A percentile compares a stretch with the other conserved stretches of the same genome.
Conservation (phyloP, 2,113 vertebrate species). For the Serilophus lunatus region DNA sequence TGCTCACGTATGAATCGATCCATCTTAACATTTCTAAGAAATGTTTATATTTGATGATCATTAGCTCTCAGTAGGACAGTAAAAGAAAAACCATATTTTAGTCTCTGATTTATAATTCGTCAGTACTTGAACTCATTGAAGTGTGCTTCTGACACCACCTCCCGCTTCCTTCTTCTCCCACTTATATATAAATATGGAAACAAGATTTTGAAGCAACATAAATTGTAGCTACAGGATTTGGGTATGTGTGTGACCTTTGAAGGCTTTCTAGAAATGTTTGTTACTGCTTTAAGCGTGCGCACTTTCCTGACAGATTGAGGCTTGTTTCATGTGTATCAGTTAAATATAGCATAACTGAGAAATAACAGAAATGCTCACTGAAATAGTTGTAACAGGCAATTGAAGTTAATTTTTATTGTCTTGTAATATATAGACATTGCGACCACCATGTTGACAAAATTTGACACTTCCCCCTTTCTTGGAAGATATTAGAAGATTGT, state of each 20-base stretch:
- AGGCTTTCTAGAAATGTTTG: conserved; percentile 28
- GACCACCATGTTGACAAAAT: neutral
- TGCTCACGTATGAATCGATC: neutral
- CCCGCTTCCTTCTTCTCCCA: conserved; percentile 32
- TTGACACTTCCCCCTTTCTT: neutral
- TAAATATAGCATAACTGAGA: conserved; percentile 9
- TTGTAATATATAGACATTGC: neutral
- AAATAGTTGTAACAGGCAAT: neutral
- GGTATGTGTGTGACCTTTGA: neutral
- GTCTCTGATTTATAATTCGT: neutral
- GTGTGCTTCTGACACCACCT: conserved; percentile 7
- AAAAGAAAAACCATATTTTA: neutral
- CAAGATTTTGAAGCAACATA: neutral
- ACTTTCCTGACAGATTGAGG: conserved; percentile 27
- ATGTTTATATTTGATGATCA: neutral
- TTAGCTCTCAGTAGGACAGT: neutral
- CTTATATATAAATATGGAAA: conserved; percentile 42
- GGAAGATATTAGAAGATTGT: neutral
- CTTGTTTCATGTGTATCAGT: neutral
- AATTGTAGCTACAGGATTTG: neutral
- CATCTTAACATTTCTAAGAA: neutral
- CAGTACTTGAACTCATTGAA: neutral
- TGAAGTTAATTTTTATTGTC: neutral
- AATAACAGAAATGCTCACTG: neutral
- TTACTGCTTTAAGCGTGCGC: neutral